Conservation (phyloP, 2,888 invertebrate species). For the Acronicta leporina region DNA sequence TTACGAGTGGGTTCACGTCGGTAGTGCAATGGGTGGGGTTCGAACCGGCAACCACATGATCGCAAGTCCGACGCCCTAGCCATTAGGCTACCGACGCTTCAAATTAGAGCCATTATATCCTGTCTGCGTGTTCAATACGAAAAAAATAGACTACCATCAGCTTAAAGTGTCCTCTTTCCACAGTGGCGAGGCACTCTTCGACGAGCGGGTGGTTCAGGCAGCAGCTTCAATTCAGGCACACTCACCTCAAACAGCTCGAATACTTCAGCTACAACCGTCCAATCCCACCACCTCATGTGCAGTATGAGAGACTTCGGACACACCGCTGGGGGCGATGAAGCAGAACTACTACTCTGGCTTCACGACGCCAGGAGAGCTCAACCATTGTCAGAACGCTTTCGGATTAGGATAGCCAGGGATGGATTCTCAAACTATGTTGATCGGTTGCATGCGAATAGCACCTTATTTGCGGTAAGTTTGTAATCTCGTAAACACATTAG, state of each 20-base stretch:
- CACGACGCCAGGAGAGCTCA: slow-evolving; percentile 94
- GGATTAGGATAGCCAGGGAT: slow-evolving; percentile 96
- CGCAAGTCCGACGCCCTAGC: no score
- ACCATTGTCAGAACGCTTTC: slow-evolving; percentile 96
- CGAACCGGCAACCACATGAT: no score
- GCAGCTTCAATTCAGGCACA: slow-evolving; percentile 84
- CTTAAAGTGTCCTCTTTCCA: slow-evolving; percentile 18
- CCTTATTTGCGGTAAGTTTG: slow-evolving; percentile 93
- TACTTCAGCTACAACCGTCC: slow-evolving; percentile 68
- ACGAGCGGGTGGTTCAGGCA: slow-evolving; percentile 82
- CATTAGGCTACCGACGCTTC: no score
- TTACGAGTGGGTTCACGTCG: no score
- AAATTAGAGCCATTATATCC: no score
- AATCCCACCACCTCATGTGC: slow-evolving; percentile 92
- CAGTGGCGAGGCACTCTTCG: slow-evolving; percentile 86
- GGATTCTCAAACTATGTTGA: slow-evolving; percentile 97
- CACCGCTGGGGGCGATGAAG: slow-evolving; percentile 96
- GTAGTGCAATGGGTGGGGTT: no score
- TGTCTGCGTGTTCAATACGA: no score
- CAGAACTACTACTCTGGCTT: slow-evolving; percentile 95
- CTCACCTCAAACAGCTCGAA: slow-evolving; percentile 71
- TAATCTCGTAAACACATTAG: neutral
- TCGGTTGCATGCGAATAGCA: slow-evolving; percentile 95
- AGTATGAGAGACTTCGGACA: slow-evolving; percentile 95
- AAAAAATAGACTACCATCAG: no score